Base-by-base conservation (phyloP, 1,140 invertebrate species). In the Drosophila willistoni region DNA sequence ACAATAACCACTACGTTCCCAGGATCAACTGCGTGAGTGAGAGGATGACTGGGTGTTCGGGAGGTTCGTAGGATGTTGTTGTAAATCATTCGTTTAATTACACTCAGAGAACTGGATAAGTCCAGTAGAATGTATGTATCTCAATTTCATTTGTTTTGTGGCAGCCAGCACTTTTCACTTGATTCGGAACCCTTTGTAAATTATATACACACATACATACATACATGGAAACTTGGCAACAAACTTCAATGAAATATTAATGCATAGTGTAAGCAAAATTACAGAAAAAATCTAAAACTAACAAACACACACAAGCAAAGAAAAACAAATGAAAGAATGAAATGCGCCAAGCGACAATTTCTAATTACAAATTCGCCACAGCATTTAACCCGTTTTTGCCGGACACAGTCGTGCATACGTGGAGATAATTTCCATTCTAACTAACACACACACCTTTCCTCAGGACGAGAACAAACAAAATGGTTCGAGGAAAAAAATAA, bases 301-400 rank as follows among this genome's bases (percentile, higher is more conserved):
- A 75, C 62, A 72, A 64, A 65, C 60, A 68, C 62, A 68, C 36
- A 39, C 36, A 39, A 12, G 64, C 54, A 65, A 61, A 61, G 5
- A 44, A 36, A 51, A 68, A 66, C 84, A 89, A 84, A 89, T 76
- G 44, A 59, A 36, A 79, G 84, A 89, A 75, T 78, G 73, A 87
- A 81, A 84, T 89, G 84, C 85, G 81, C 65, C 77, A 84, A 81
- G 84, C 84, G 84, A 90, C 85, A 85, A 89, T 90, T 89, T 90
- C 89, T 90, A 90, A 90, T 90, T 90, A 90, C 87, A 78, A 90
- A 87, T 89, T 90, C 81, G 77, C 83, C 87, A 90, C 87, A 90
- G 72, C 77, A 79, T 87, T 90, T 90, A 90, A 77, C 83, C 82
- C 84, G 84, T 90, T 87, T 90, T 90, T 87, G 68, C 77, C 72